Evolutionary conservation across 2,113 vertebrate genomes (phyloP), one percentile per base, ranked within the genome.

Genomic region (Hippocampus mohnikei): DNA sequence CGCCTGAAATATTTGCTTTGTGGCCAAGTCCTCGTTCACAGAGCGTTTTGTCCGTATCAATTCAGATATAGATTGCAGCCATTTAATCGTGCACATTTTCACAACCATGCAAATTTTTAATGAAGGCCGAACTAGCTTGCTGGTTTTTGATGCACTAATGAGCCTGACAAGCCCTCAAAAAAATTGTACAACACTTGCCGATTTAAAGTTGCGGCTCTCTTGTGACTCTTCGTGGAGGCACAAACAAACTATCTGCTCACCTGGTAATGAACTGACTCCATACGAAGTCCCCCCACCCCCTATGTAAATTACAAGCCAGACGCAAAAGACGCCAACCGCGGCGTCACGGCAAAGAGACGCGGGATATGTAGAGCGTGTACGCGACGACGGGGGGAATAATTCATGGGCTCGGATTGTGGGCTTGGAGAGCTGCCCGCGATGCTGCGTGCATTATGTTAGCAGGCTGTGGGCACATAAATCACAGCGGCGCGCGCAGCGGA

Each of bases 381-480:
- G 41, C 42, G 67, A 64, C 29, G 18, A 70, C 2, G 33, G 58
- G 16, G 48, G 29, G 60, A 55, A 46, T 37, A 73, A 71, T 67
- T 70, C 42, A 63, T 21, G 27, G 60, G 16, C 61, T 72, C 69
- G 40, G 65, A 65, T 59, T 73, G 72, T 50, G 67, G 71, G 21
- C 56, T 50, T 52, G 23, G 70, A 42, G 62, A 71, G 37, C 69
- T 20, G 50, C 67, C 53, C 70, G 42, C 75, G 74, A 85, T 78
- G 67, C 52, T 72, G 67, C 46, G 72, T 41, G 58, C 56, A 40
- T 52, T 66, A 81, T 64, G 67, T 69, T 74, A 75, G 64, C 10
- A 41, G 70, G 69, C 77, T 72, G 73, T 52, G 78, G 55, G 67
- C 55, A 73, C 69, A 79, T 66, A 76, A 84, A 81, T 73, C 58